Evolutionary conservation across 2,888 invertebrate species (phyloP).

Genomic region (Gymnosoma rotundatum): DNA sequence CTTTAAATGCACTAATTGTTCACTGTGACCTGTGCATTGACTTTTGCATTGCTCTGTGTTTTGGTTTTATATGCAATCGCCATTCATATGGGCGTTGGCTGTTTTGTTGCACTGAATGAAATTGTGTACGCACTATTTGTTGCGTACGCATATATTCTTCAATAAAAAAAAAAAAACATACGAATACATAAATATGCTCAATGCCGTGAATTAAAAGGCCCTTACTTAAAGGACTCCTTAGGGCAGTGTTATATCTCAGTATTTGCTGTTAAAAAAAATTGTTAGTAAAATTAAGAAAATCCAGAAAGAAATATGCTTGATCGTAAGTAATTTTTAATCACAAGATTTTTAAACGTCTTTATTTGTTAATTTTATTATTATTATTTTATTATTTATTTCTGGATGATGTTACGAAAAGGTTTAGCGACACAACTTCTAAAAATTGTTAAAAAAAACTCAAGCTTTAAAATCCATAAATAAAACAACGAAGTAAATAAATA

Average conservation of each 20-base stretch:
- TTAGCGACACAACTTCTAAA: no score
- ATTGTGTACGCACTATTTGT: slow-evolving; percentile 67
- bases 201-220: background rate
- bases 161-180: slow-evolving; percentile 2
- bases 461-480: no score
- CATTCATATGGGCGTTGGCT: slow-evolving; percentile 68
- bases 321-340: no score
- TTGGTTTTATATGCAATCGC: slow-evolving; percentile 44
- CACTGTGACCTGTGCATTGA: slow-evolving; percentile 12
- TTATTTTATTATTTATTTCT: no score
- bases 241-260: background rate
- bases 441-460: no score
- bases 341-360: no score
- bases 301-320: no score
- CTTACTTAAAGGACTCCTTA: background rate
- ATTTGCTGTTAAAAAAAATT: no score
- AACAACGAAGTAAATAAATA: no score
- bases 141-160: slow-evolving; percentile 61
- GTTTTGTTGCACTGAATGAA: slow-evolving; percentile 51
- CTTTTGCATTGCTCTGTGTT: slow-evolving; percentile 18
- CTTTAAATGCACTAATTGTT: slow-evolving; percentile 36
- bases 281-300: no score
- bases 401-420: no score
- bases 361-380: no score
- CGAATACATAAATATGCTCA: background rate